Percentiles rank a stretch among this genome's conserved stretches.
These are phyloP conservation scores for Channa maculata DNA, from an alignment of 2,113 vertebrate genomes.

Conservation along the genomic window DNA sequence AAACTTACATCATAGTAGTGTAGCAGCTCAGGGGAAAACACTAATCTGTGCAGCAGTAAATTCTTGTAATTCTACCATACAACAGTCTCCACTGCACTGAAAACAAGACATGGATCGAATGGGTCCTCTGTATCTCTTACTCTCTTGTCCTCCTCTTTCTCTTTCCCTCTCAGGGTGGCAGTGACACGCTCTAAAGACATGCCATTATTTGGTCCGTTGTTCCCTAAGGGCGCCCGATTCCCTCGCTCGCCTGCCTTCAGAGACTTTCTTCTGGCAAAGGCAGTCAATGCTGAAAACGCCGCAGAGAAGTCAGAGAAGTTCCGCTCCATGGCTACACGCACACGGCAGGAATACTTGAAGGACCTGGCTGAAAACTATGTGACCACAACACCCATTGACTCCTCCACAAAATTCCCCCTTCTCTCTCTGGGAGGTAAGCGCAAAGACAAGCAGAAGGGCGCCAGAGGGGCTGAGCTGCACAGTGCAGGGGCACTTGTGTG, in stretches of 20 bases:
- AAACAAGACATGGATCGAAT: constrained; percentile 50
- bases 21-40: constrained; percentile 7
- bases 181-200: constrained; percentile 93
- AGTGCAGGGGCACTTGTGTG: constrained; percentile 90
- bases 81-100: neutral
- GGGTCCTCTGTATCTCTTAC: constrained; percentile 28
- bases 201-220: constrained; percentile 89
- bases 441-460: constrained; percentile 86
- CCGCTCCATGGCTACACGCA: constrained; percentile 92
- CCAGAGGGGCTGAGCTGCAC: constrained; percentile 87
- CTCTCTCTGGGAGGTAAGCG: constrained; percentile 88
- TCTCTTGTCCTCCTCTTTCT: constrained; percentile 19
- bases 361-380: constrained; percentile 91
- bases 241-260: constrained; percentile 85
- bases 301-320: constrained; percentile 92
- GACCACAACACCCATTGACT: constrained; percentile 91
- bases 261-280: constrained; percentile 91
- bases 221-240: constrained; percentile 88
- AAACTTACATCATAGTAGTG: neutral
- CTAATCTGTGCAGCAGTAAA: neutral
- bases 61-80: constrained; percentile 21
- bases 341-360: constrained; percentile 91
- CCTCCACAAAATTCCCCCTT: constrained; percentile 89
- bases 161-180: constrained; percentile 83
- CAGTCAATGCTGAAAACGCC: constrained; percentile 91